These are phyloP conservation scores for Poeciliopsis presidionis DNA, from an alignment of 2,797 vertebrate genomes.

Conservation along the genomic window DNA sequence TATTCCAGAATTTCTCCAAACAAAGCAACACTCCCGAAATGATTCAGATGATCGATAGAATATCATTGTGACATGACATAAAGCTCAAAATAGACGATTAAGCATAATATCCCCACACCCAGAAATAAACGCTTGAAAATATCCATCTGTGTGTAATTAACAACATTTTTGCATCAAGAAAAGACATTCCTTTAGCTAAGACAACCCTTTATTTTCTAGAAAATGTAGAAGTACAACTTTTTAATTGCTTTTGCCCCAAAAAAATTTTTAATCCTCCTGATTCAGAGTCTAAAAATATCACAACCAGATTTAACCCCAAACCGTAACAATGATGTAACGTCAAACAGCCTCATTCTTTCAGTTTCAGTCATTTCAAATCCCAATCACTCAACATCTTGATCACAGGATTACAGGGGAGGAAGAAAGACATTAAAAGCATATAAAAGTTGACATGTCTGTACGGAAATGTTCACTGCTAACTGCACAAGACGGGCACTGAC, in stretches of 20 bases:
- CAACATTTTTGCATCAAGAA: not conserved
- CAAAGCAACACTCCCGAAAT: too few species aligned
- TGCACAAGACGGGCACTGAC: constrained; percentile 46
- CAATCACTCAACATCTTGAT: constrained; percentile 31
- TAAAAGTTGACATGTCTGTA: constrained; percentile 47
- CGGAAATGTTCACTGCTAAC: constrained; percentile 47
- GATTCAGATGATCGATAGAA: too few species aligned
- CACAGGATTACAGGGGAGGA: constrained; percentile 11
- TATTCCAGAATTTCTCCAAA: too few species aligned
- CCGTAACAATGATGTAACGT: not conserved
- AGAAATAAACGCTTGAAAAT: not conserved
- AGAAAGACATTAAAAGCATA: constrained; percentile 43
- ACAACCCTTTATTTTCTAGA: not conserved
- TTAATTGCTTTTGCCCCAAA: not conserved
- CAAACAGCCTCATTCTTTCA: not conserved
- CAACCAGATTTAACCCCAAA: not conserved
- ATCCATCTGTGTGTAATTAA: not conserved
- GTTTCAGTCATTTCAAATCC: constrained; percentile 24
- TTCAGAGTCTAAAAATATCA: not conserved
- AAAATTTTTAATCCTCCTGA: not conserved
- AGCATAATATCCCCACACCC: too few species aligned
- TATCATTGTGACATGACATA: too few species aligned
- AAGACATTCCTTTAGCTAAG: not conserved
- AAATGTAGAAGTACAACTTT: not conserved
- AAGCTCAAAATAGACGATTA: too few species aligned